Evolutionary conservation across 1,140 invertebrate genomes (phyloP).

Genomic region (Camponotus vicinus): DNA sequence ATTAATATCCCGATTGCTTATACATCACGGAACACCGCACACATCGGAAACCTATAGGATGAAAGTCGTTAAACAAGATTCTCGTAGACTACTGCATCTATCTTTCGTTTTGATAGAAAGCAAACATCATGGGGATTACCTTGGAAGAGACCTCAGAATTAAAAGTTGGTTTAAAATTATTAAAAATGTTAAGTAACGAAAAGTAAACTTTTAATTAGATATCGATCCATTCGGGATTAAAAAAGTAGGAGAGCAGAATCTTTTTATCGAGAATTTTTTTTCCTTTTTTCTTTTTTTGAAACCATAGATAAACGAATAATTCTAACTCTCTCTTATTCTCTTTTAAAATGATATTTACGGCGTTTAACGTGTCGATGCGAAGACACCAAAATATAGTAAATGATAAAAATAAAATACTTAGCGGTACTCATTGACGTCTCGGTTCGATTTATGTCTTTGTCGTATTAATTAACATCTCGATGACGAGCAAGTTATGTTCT

Average conservation of each 20-base stretch:
- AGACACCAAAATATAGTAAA: conserved; percentile 20
- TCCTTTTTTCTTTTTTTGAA: neutral
- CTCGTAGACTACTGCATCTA: neutral
- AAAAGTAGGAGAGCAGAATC: neutral
- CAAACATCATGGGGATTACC: neutral
- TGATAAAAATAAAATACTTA: conserved; percentile 37
- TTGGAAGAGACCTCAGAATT: neutral
- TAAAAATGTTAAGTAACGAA: neutral
- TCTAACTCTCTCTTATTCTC: neutral
- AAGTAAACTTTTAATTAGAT: neutral
- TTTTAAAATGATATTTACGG: neutral
- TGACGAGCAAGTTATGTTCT: conserved; percentile 7
- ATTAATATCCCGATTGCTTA: neutral
- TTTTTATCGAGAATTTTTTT: neutral
- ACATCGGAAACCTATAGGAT: neutral
- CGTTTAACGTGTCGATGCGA: conserved; percentile 15
- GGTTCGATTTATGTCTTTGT: conserved; percentile 37
- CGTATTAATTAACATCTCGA: conserved; percentile 51
- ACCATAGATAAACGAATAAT: neutral
- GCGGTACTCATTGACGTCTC: neutral
- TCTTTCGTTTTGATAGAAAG: conserved; percentile 23
- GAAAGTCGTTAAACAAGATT: conserved; percentile 40
- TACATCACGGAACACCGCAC: too few species aligned
- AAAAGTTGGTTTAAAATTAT: neutral
- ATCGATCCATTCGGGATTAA: neutral